Percentiles rank a stretch among this genome's conserved stretches.
Conservation (phyloP, 1,140 invertebrate genomes). For the Atta cephalotes region DNA sequence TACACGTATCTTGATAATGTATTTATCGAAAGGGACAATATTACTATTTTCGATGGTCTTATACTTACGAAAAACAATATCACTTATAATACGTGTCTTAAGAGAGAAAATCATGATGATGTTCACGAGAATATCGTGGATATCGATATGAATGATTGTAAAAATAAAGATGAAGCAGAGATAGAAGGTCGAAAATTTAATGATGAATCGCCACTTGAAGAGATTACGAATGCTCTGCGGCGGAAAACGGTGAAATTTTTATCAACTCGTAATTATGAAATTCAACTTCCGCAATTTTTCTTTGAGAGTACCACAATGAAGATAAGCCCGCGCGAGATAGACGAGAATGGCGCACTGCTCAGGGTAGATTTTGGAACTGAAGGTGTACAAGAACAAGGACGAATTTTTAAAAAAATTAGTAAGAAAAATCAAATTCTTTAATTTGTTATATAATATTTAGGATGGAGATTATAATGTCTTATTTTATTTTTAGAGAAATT, state of each 20-base stretch:
- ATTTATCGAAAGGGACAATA: slow-evolving; percentile 88
- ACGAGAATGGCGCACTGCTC: slow-evolving; percentile 90
- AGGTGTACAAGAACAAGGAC: slow-evolving; percentile 84
- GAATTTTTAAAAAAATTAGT: slow-evolving; percentile 92
- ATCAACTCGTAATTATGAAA: slow-evolving; percentile 91
- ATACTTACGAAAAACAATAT: slow-evolving; percentile 90
- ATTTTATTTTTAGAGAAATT: slow-evolving; percentile 90
- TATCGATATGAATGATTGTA: slow-evolving; percentile 54
- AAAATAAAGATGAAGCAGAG: slow-evolving; percentile 73
- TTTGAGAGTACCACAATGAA: slow-evolving; percentile 90
- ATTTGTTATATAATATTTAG: not conserved
- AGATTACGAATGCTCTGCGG: slow-evolving; percentile 90
- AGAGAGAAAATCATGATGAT: slow-evolving; percentile 80
- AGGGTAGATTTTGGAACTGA: slow-evolving; percentile 89
- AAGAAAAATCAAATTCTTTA: slow-evolving; percentile 73
- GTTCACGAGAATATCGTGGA: slow-evolving; percentile 81
- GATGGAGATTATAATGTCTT: slow-evolving; percentile 8
- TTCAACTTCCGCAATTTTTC: slow-evolving; percentile 90
- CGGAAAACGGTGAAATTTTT: slow-evolving; percentile 90
- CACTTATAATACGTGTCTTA: slow-evolving; percentile 86
- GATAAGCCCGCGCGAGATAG: slow-evolving; percentile 90
- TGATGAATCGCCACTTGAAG: slow-evolving; percentile 88
- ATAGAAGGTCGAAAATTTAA: slow-evolving; percentile 77
- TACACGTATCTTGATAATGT: slow-evolving; percentile 89
- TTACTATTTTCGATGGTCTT: slow-evolving; percentile 90